Percentiles rank a stretch among this genome's conserved stretches.
Evolutionary conservation across 2,113 vertebrate genomes (phyloP).

Genomic region (Lasiurus cinereus): DNA sequence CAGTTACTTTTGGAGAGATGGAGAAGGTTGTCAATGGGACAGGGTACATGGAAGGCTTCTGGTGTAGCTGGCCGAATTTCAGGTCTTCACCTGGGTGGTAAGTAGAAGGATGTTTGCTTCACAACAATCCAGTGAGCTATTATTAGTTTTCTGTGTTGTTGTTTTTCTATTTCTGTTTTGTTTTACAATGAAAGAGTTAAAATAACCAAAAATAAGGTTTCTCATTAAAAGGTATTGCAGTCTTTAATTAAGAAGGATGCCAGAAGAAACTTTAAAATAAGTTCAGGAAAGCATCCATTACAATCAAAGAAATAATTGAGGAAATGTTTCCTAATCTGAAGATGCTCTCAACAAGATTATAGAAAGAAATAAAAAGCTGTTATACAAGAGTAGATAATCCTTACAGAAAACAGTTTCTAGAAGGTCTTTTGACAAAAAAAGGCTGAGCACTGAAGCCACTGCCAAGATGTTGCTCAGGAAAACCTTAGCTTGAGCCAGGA

Average conservation of each 20-base stretch:
- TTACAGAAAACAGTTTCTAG: constrained; percentile 32
- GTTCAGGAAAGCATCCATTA: not conserved
- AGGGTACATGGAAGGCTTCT: not conserved
- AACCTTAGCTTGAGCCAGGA: not conserved
- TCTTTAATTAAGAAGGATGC: constrained; percentile 26
- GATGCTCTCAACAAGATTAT: not conserved
- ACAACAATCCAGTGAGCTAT: not conserved
- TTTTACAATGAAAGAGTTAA: constrained; percentile 56
- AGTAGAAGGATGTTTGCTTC: not conserved
- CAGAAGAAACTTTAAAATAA: not conserved
- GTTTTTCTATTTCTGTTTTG: not conserved
- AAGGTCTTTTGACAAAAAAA: constrained; percentile 33
- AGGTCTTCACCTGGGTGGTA: not conserved
- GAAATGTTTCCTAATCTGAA: constrained; percentile 24
- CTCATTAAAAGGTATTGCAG: not conserved
- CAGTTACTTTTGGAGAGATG: not conserved
- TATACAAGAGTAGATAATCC: not conserved
- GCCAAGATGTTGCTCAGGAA: constrained; percentile 51
- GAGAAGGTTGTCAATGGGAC: not conserved
- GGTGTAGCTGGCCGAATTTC: not conserved
- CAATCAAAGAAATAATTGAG: constrained; percentile 34
- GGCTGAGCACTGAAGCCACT: not conserved
- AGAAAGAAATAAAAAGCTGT: not conserved
- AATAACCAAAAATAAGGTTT: constrained; percentile 17
- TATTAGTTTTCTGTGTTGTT: not conserved